Evolutionary conservation across 2,113 vertebrate genomes (phyloP), one percentile per base, ranked within the genome.

Genomic region (Lagopus muta): DNA sequence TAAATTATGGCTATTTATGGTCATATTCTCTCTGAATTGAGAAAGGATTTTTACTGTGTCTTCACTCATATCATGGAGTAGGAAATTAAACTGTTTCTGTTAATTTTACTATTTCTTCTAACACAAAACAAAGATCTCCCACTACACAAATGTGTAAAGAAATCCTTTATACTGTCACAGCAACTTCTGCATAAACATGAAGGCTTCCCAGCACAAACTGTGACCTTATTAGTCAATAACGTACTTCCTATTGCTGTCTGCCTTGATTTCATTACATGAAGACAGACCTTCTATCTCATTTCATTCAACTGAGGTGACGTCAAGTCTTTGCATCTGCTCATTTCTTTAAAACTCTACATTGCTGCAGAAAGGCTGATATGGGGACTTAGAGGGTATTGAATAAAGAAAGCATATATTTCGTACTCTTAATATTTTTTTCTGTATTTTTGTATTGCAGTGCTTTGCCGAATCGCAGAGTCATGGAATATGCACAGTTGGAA

Each of bases 191-290:
- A 78, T 15, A 86, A 94, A 90, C 13, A 45, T 57, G 11, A 91
- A 75, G 30, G 6, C 16, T 93, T 45, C 7, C 36, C 48, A 73
- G 92, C 30, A 86, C 40, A 90, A 86, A 75, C 40, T 65, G 57
- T 78, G 70, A 81, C 82, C 52, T 94, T 86, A 69, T 91, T 94
- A 90, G 73, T 75, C 61, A 91, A 19, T 90, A 93, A 91, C 93
- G 74, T 90, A 40, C 54, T 96, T 94, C 90, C 85, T 92, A 89
- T 74, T 91, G 60, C 76, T 90, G 47, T 90, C 65, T 81, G 76
- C 10, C 43, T 86, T 90, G 82, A 92, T 95, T 93, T 86, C 65
- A 90, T 95, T 95, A 94, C 24, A 48, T 64, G 57, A 83, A 83
- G 85, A 84, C 88, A 96, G 61, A 92, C 22, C 4, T 28, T 66